These are phyloP conservation scores for Pygoscelis adeliae DNA, from an alignment of 2,113 vertebrate genomes.

Conservation along the genomic window DNA sequence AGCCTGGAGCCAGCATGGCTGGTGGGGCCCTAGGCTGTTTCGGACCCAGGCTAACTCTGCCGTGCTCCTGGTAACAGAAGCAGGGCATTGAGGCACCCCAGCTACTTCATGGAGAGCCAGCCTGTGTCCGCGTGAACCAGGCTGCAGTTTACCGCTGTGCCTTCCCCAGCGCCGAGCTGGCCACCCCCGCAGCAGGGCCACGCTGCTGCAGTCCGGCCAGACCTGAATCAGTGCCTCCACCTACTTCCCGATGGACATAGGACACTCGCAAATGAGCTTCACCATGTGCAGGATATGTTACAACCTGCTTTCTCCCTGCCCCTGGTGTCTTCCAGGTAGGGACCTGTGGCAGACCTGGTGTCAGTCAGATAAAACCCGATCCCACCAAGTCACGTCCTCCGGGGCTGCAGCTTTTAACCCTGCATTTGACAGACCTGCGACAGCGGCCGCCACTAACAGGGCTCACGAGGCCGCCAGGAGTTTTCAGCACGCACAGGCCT, in stretches of 20 bases:
- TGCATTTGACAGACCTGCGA: neutral
- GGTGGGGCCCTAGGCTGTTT: neutral
- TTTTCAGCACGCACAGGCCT: rapidly evolving
- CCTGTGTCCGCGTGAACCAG: rapidly evolving
- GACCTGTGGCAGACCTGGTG: neutral
- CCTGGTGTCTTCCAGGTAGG: neutral
- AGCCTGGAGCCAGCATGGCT: neutral
- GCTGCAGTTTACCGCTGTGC: neutral
- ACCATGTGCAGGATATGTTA: rapidly evolving
- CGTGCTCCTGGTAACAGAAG: neutral
- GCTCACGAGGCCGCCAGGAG: rapidly evolving
- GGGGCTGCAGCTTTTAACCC: neutral
- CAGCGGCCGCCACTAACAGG: rapidly evolving
- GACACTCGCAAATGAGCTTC: rapidly evolving
- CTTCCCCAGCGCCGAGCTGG: neutral
- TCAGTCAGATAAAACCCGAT: neutral
- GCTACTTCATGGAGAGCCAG: neutral
- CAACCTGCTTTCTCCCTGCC: neutral
- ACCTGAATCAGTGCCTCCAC: neutral
- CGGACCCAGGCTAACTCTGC: rapidly evolving
- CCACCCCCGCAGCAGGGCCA: neutral
- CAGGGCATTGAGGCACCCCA: neutral
- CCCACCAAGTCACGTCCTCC: neutral
- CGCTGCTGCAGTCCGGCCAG: neutral
- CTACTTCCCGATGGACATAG: rapidly evolving